Evolutionary conservation across 2,113 vertebrate species (phyloP).

Genomic region (Ailurus styani): DNA sequence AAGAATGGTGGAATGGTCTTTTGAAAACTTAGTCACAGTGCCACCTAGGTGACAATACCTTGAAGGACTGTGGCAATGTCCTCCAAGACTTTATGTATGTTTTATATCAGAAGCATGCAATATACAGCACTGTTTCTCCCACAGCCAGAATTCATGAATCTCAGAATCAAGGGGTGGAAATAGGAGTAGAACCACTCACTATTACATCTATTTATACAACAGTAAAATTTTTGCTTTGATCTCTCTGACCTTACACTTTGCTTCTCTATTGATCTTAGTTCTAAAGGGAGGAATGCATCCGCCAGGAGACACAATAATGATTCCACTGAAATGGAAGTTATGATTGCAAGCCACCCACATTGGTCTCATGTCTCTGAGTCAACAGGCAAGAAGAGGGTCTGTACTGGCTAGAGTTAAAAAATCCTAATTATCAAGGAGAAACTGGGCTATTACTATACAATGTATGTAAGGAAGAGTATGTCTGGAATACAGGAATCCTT

Average conservation of each 20-base stretch:
- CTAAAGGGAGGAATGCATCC: background rate
- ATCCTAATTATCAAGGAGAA: background rate
- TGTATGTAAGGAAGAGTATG: background rate
- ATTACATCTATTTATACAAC: background rate
- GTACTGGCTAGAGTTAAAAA: background rate
- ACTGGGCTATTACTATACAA: background rate
- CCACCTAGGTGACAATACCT: background rate
- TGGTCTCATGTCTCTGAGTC: background rate
- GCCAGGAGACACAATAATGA: background rate
- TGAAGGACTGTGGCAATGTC: background rate
- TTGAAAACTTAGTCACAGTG: background rate
- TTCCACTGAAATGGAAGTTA: background rate
- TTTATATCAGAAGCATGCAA: background rate
- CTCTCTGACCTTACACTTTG: background rate
- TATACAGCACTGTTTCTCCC: background rate
- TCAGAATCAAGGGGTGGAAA: background rate
- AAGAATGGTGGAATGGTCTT: background rate
- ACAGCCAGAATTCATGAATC: background rate
- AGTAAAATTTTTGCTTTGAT: background rate
- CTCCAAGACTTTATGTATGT: background rate
- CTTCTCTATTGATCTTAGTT: background rate
- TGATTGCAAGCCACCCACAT: background rate
- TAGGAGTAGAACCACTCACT: background rate
- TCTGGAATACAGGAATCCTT: background rate
- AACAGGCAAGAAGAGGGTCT: background rate